Percentiles rank a stretch among this genome's conserved stretches.
Conservation (phyloP, 1,140 invertebrate genomes). For the Leptinotarsa undecemlineata region DNA sequence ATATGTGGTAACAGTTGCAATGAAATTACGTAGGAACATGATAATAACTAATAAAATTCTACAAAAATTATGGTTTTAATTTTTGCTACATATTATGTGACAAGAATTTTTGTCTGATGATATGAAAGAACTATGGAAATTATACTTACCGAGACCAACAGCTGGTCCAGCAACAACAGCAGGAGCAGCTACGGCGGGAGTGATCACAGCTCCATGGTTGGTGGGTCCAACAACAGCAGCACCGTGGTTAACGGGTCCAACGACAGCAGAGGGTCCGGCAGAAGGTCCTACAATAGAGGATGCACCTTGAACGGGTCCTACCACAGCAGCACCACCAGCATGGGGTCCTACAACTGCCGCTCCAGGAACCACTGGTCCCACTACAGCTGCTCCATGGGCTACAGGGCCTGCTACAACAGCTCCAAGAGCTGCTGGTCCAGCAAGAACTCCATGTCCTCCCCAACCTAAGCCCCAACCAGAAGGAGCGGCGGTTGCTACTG, state of each 20-base stretch:
- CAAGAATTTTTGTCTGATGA: not conserved
- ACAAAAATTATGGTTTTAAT: too few relatives aligned
- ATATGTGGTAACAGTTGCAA: too few relatives aligned
- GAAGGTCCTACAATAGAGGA: slow-evolving; percentile 34
- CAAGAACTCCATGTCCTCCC: slow-evolving; percentile 19
- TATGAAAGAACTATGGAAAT: not conserved
- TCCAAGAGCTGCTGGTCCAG: slow-evolving; percentile 24
- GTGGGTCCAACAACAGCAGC: slow-evolving; percentile 33
- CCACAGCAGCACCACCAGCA: not conserved
- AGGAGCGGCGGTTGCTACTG: slow-evolving; percentile 38
- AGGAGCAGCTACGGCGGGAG: slow-evolving; percentile 17
- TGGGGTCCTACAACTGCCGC: not conserved
- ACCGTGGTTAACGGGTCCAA: slow-evolving; percentile 34
- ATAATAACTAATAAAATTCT: too few relatives aligned
- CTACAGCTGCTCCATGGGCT: slow-evolving; percentile 9
- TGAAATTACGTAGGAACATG: too few relatives aligned
- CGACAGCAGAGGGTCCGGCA: slow-evolving; percentile 37
- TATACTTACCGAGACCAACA: slow-evolving; percentile 10
- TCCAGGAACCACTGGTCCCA: slow-evolving; percentile 8
- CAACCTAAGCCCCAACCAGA: slow-evolving; percentile 3
- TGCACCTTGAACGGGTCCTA: slow-evolving; percentile 16
- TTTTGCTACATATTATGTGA: too few relatives aligned
- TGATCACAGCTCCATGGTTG: slow-evolving; percentile 24
- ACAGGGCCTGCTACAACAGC: slow-evolving; percentile 15
- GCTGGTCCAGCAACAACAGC: slow-evolving; percentile 31